A percentile compares a stretch with the other conserved stretches of the same genome.
Evolutionary conservation across 2,113 vertebrate species (phyloP).

Genomic region (Menura novaehollandiae): DNA sequence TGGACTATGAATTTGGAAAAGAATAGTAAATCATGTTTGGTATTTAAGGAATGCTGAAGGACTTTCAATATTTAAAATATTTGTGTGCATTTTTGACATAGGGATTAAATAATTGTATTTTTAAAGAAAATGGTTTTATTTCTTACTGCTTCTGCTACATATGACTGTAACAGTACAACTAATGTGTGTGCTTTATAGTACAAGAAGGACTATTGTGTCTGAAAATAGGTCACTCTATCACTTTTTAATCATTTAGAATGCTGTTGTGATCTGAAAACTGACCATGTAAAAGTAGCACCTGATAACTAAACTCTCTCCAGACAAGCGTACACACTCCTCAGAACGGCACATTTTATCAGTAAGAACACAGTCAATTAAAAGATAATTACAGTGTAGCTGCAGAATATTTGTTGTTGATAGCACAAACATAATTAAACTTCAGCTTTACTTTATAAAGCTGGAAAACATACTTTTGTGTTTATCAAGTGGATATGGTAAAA

Average conservation of each 20-base stretch:
- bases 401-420: not conserved
- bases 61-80: not conserved
- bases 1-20: not conserved
- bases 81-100: not conserved
- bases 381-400: not conserved
- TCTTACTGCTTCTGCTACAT: not conserved
- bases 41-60: not conserved
- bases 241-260: slow-evolving; percentile 19
- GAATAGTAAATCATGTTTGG: not conserved
- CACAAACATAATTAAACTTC: not conserved
- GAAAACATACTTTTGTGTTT: not conserved
- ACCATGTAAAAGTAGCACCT: slow-evolving; percentile 49
- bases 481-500: not conserved
- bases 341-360: not conserved
- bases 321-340: not conserved
- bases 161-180: slow-evolving; percentile 4
- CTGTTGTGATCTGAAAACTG: slow-evolving; percentile 63
- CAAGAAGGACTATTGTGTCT: not conserved
- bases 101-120: not conserved
- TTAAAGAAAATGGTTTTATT: not conserved
- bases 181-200: not conserved
- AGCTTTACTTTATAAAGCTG: not conserved
- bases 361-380: not conserved
- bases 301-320: not conserved
- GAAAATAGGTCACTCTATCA: not conserved